Evolutionary conservation across 2,888 invertebrate species (phyloP).

Genomic region (Dynastes hyllus): DNA sequence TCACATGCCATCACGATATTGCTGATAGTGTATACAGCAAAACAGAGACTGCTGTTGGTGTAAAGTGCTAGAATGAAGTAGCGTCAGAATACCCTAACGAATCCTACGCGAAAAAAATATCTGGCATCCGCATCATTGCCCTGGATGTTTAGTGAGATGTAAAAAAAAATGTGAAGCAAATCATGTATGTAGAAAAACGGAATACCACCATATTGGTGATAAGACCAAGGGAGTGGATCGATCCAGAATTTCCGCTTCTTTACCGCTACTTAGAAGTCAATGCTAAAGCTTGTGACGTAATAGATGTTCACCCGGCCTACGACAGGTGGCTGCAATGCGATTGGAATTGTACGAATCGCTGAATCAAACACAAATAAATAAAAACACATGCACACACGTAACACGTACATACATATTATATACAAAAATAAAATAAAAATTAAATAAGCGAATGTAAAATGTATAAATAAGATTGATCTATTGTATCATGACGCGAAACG

Average conservation of each 20-base stretch:
- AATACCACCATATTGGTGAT: constrained; percentile 57
- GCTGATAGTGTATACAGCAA: constrained; percentile 53
- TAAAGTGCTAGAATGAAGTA: constrained; percentile 18
- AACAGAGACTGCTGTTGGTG: constrained; percentile 49
- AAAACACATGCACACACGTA: constrained; percentile 44
- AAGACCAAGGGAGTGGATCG: constrained; percentile 61
- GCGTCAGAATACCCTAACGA: constrained; percentile 36
- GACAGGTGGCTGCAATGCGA: constrained; percentile 68
- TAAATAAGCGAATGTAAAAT: constrained; percentile 17
- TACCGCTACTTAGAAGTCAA: constrained; percentile 64
- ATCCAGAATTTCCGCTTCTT: constrained; percentile 60
- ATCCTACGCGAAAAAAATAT: constrained; percentile 24
- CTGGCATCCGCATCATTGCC: constrained; percentile 38
- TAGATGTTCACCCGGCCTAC: constrained; percentile 53
- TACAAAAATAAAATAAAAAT: constrained; percentile 4
- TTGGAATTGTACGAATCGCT: constrained; percentile 67
- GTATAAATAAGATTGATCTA: not conserved
- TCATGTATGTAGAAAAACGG: constrained; percentile 48
- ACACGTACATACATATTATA: constrained; percentile 14
- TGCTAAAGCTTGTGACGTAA: constrained; percentile 54
- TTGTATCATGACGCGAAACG: constrained; percentile 38
- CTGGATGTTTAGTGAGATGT: constrained; percentile 52
- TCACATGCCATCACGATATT: constrained; percentile 54
- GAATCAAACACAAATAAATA: constrained; percentile 49
- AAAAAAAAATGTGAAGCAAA: constrained; percentile 46